Percentiles rank a stretch among this genome's conserved stretches.
Evolutionary conservation across 2,797 vertebrate species (phyloP).

Genomic region (Peromyscus eremicus): DNA sequence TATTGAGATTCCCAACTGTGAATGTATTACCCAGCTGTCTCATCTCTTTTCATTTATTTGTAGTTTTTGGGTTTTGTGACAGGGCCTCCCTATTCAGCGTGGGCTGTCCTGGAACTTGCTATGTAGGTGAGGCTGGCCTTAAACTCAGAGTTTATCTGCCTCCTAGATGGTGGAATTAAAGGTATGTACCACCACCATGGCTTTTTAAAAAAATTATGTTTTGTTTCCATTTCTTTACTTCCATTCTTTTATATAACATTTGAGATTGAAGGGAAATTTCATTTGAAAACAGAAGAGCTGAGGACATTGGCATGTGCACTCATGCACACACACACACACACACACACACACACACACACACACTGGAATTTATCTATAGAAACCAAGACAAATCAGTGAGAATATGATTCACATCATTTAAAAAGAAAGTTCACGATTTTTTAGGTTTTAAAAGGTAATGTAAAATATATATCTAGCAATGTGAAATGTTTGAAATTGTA

Average conservation of each 20-base stretch:
- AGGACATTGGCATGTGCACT: not conserved
- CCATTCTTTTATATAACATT: constrained; percentile 4
- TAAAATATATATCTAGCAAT: constrained; percentile 27
- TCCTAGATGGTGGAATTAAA: not conserved
- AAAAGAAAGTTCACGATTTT: constrained; percentile 20
- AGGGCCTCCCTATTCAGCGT: not conserved
- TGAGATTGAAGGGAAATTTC: constrained; percentile 16
- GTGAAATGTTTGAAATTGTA: constrained; percentile 7
- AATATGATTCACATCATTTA: not conserved
- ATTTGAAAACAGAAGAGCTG: constrained; percentile 19
- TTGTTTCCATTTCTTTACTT: constrained; percentile 20
- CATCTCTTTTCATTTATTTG: not conserved
- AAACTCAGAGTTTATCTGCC: no score
- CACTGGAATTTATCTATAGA: not conserved
- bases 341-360: not conserved
- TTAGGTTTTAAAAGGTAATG: not conserved
- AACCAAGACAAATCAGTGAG: not conserved
- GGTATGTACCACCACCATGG: not conserved
- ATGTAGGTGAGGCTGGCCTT: not conserved
- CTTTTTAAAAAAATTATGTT: not conserved
- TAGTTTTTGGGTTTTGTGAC: not conserved
- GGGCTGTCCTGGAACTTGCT: not conserved
- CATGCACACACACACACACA: not conserved
- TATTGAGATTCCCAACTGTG: not conserved
- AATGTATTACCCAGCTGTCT: not conserved